Conservation (phyloP, 2,113 vertebrate species). For the Sitta europaea region DNA sequence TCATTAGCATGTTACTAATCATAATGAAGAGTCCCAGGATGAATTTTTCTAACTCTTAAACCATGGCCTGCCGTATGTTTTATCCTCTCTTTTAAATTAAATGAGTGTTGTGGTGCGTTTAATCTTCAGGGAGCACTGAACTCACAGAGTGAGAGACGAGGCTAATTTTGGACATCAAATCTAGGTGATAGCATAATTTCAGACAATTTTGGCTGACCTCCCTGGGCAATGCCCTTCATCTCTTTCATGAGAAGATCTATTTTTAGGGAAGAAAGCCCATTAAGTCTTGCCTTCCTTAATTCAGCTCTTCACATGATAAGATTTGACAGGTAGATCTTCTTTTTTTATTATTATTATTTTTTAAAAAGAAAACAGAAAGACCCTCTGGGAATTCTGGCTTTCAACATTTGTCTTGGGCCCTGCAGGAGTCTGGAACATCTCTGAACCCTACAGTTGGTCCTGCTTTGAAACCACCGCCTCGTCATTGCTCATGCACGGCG, state of each 20-base stretch:
- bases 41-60: not conserved
- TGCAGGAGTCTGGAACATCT: slow-evolving; percentile 50
- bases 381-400: slow-evolving; percentile 42
- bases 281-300: slow-evolving; percentile 15
- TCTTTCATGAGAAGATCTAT: slow-evolving; percentile 17
- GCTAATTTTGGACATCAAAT: slow-evolving; percentile 44
- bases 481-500: not conserved
- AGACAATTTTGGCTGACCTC: slow-evolving; percentile 37
- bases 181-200: slow-evolving; percentile 11
- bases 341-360: not conserved
- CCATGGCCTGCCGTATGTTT: not conserved
- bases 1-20: not conserved
- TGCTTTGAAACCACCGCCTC: slow-evolving; percentile 31
- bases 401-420: slow-evolving; percentile 49
- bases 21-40: not conserved
- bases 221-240: slow-evolving; percentile 38
- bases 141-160: not conserved
- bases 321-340: slow-evolving; percentile 4
- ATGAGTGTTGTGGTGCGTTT: slow-evolving; percentile 1
- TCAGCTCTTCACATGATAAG: not conserved
- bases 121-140: slow-evolving; percentile 31
- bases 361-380: slow-evolving; percentile 16
- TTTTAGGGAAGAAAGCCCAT: slow-evolving; percentile 41
- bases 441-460: slow-evolving; percentile 14
- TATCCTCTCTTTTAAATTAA: slow-evolving; percentile 16